phyloP scores from a whole-genome alignment of 1,140 invertebrate genomes.

The Drosophila ironensis region DNA sequence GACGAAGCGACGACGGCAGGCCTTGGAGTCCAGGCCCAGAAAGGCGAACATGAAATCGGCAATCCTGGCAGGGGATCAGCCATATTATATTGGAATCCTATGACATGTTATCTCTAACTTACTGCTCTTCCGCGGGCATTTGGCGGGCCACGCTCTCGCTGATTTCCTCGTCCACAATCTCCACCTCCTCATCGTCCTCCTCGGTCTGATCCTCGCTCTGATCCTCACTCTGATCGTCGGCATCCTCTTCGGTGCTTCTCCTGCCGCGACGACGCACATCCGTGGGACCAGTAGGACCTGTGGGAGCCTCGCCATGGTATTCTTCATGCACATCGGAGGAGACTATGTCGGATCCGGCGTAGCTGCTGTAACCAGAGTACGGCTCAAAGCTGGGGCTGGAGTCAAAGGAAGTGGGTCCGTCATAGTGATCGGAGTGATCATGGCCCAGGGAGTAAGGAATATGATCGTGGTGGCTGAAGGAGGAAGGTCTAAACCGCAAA shows the following conservation, averaged over 20 bases:
- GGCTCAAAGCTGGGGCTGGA: slow-evolving; percentile 64
- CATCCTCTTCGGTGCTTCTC: slow-evolving; percentile 24
- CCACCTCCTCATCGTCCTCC: slow-evolving; percentile 25
- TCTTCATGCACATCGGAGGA: slow-evolving; percentile 46
- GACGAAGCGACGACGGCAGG: slow-evolving; percentile 76
- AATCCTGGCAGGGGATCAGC: slow-evolving; percentile 32
- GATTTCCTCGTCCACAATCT: slow-evolving; percentile 65
- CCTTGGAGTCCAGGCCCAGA: slow-evolving; percentile 68
- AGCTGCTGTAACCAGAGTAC: slow-evolving; percentile 70
- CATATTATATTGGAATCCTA: background rate
- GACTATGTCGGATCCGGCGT: slow-evolving; percentile 58
- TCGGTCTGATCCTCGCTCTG: slow-evolving; percentile 1
- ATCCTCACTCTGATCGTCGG: too few relatives aligned
- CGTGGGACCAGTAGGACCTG: slow-evolving; percentile 29
- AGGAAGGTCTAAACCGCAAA: slow-evolving; percentile 38
- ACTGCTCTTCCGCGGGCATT: slow-evolving; percentile 71
- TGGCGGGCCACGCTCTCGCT: slow-evolving; percentile 55
- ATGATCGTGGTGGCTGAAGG: slow-evolving; percentile 65
- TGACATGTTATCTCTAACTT: background rate
- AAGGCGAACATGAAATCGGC: slow-evolving; percentile 77
- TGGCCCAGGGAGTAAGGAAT: slow-evolving; percentile 69
- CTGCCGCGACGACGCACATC: slow-evolving; percentile 46
- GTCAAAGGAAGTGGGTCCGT: slow-evolving; percentile 43
- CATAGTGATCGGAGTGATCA: slow-evolving; percentile 53
- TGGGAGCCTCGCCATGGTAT: slow-evolving; percentile 25